These are phyloP conservation scores for Galerucella pusilla DNA, from an alignment of 2,888 invertebrate genomes.

Conservation along the genomic window DNA sequence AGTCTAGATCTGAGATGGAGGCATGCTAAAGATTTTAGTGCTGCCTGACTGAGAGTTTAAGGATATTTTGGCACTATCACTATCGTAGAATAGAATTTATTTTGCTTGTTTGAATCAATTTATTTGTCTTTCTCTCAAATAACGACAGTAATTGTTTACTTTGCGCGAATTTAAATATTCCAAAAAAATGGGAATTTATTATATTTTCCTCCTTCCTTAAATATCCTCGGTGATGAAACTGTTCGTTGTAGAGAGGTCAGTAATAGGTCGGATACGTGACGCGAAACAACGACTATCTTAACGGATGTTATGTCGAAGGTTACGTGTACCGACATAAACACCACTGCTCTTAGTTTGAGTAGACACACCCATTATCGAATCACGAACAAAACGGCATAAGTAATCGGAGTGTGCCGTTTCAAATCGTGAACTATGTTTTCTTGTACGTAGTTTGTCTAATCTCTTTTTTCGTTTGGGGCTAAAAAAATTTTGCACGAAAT, in stretches of 20 bases:
- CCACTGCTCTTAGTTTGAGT: slow-evolving; percentile 14
- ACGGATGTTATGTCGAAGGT: slow-evolving; percentile 41
- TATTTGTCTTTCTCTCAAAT: no score
- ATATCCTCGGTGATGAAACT: slow-evolving; percentile 19
- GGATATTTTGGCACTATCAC: no score
- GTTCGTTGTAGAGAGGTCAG: slow-evolving; percentile 32
- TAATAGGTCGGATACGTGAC: slow-evolving; percentile 40
- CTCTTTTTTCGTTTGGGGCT: slow-evolving; percentile 4
- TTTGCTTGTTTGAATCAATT: no score
- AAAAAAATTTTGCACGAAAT: background rate
- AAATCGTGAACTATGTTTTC: slow-evolving; percentile 14
- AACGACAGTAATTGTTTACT: no score
- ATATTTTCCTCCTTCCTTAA: background rate
- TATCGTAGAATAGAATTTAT: no score
- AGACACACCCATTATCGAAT: slow-evolving; percentile 16
- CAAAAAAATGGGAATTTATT: background rate
- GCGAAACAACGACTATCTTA: slow-evolving; percentile 31
- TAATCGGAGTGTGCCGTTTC: slow-evolving; percentile 15
- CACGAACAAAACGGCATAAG: slow-evolving; percentile 4
- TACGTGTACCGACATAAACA: slow-evolving; percentile 16
- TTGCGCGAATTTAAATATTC: background rate
- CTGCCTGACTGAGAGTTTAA: no score
- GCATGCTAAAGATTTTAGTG: no score
- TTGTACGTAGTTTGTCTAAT: background rate
- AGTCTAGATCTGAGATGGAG: no score